Evolutionary conservation across 2,797 vertebrate species (phyloP).

Genomic region (Erethizon dorsatum): DNA sequence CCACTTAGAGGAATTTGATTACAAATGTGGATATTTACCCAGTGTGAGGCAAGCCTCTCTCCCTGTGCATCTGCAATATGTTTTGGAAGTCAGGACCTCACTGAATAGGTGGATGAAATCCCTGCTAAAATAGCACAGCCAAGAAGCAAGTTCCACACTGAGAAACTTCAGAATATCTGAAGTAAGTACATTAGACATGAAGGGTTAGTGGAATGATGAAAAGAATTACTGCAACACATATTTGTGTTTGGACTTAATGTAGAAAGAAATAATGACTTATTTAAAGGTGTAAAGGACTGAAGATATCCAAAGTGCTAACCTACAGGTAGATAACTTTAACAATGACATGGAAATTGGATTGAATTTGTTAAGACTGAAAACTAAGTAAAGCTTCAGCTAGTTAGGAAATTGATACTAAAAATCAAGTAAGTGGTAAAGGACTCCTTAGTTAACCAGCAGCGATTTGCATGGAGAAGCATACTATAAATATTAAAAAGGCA

Average conservation of each 20-base stretch:
- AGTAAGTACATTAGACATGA: background rate
- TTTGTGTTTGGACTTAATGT: background rate
- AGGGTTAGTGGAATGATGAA: background rate
- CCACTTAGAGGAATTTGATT: conserved; percentile 24
- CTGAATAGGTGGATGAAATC: conserved; percentile 22
- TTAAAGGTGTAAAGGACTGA: background rate
- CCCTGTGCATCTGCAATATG: background rate
- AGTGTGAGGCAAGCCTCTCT: conserved; percentile 6
- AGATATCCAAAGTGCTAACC: conserved; percentile 3
- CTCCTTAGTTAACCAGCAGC: background rate
- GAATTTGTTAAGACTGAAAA: background rate
- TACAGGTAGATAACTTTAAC: background rate
- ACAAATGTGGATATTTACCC: conserved; percentile 1
- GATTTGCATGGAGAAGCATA: background rate
- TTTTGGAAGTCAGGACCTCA: background rate
- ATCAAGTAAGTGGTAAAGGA: background rate
- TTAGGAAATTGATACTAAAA: background rate
- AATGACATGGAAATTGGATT: background rate
- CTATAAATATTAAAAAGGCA: background rate
- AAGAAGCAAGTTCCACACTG: background rate
- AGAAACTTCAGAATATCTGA: background rate
- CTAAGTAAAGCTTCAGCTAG: background rate
- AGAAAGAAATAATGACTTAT: background rate
- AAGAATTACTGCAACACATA: accelerated
- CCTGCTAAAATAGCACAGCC: background rate